Evolutionary conservation across 2,797 vertebrate species (phyloP), one percentile per base, ranked within the genome.

Genomic region (Clarias laeviceps): DNA sequence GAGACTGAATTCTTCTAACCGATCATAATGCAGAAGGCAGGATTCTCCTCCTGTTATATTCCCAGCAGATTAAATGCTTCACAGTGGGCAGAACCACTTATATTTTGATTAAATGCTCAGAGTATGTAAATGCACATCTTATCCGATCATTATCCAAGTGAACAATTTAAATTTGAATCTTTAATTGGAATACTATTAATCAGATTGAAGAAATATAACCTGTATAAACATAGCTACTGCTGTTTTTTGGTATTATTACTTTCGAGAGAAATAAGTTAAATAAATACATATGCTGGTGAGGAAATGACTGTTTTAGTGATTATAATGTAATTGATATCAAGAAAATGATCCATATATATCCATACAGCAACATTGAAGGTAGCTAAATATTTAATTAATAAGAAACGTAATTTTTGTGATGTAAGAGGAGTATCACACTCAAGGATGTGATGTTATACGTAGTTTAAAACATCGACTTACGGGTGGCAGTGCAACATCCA

Each of bases 191-290:
- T 9, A 9, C 8, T 45, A 45, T 11, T 45, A 45, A 45, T 45
- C 40, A 45, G 40, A 45, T 45, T 45, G 1, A 45, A 45, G 8
- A 45, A 9, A 45, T 45, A 9, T 45, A 45, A 45, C 40, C 40
- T 45, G 40, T 45, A 45, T 45, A 45, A 45, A 11, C 40, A 8
- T 40, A 45, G 40, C 8, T 9, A 45, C 11, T 11, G 1, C n/a
- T 24, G 24, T 72, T 2, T n/a, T 50, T n/a, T 34, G 6, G 6
- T 20, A 8, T 50, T 40, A 12, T 12, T 24, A n/a, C 22, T 37
- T n/a, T n/a, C 37, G 72, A 18, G 72, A 29, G 72, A 74, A 54
- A 74, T 72, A 72, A 72, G 15, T 74, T n/a, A 72, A 72, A 45
- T 15, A 27, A 6, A 27, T 14, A 45, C 40, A 45, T 45, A 5